Conservation (phyloP, 30 jellyfish, hydroid and myxozoan genomes). For the Phacellophora camtschatica region DNA sequence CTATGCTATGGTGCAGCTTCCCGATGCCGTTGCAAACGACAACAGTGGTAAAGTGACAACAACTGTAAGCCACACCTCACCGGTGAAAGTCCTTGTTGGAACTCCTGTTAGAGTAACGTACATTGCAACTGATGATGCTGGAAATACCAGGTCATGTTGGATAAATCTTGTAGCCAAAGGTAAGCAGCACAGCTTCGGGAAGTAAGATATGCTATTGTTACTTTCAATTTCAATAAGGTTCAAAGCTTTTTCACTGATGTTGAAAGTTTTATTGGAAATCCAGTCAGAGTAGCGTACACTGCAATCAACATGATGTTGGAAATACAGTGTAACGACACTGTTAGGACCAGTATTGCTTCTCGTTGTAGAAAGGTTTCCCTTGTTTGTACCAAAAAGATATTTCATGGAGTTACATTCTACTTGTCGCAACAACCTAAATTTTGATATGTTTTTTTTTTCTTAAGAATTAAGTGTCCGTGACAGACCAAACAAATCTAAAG, state of each 20-base stretch:
- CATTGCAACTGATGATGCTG: constrained; percentile 87
- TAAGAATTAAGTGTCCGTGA: too few species aligned
- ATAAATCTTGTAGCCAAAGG: constrained; percentile 71
- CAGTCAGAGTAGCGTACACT: too few species aligned
- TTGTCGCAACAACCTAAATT: too few species aligned
- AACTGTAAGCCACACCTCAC: constrained; percentile 53
- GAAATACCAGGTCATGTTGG: constrained; percentile 61
- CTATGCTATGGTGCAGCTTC: constrained; percentile 65
- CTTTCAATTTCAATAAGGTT: too few species aligned
- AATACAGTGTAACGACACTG: too few species aligned
- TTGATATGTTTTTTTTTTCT: neutral
- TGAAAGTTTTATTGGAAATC: neutral
- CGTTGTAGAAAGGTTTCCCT: too few species aligned
- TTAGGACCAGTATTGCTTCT: too few species aligned
- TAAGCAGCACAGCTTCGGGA: neutral
- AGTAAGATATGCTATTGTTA: too few species aligned
- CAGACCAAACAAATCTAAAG: too few species aligned
- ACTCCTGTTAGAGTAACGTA: constrained; percentile 51
- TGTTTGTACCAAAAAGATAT: too few species aligned
- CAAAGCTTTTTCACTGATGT: neutral
- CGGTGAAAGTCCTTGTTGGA: constrained; percentile 69
- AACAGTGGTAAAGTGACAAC: constrained; percentile 59
- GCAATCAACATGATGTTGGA: too few species aligned
- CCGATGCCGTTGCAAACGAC: constrained; percentile 80
- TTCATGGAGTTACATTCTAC: too few species aligned